phyloP scores from a whole-genome alignment of 2,888 invertebrate species.

The Acanthosepion lycidas region DNA sequence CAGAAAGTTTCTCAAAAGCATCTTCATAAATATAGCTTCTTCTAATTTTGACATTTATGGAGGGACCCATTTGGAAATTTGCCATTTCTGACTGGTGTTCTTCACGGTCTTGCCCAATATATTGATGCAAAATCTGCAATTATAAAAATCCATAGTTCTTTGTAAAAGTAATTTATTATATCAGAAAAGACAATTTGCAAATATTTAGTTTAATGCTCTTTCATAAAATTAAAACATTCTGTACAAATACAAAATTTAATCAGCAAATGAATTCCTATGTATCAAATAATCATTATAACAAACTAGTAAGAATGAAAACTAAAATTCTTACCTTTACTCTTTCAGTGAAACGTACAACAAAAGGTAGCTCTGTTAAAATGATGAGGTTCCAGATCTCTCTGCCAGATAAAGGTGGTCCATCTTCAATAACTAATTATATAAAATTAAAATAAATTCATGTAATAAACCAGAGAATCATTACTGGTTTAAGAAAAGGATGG shows the following conservation, averaged over 20 bases:
- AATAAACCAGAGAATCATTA: no score
- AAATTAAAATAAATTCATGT: neutral
- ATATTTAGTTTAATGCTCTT: no score
- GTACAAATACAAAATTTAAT: no score
- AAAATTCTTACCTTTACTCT: conserved; percentile 83
- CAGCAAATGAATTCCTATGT: no score
- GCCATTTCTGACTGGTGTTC: conserved; percentile 85
- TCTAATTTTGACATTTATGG: conserved; percentile 69
- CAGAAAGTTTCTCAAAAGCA: conserved; percentile 93
- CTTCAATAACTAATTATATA: conserved; percentile 79
- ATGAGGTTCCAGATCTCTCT: conserved; percentile 90
- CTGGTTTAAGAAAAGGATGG: no score
- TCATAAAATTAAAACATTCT: no score
- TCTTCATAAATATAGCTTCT: conserved; percentile 98
- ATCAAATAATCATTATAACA: neutral
- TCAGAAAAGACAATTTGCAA: no score
- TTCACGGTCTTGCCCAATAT: conserved; percentile 79
- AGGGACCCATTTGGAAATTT: conserved; percentile 82
- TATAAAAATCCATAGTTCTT: neutral
- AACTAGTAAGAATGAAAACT: conserved; percentile 74
- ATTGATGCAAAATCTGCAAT: conserved; percentile 74
- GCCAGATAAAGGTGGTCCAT: conserved; percentile 87
- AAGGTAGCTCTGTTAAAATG: conserved; percentile 92
- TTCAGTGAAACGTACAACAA: conserved; percentile 92
- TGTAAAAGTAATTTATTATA: no score